Percentiles rank a stretch among this genome's conserved stretches.
phyloP scores from a whole-genome alignment of 2,113 vertebrate species.

The Corythaixoides concolor region DNA sequence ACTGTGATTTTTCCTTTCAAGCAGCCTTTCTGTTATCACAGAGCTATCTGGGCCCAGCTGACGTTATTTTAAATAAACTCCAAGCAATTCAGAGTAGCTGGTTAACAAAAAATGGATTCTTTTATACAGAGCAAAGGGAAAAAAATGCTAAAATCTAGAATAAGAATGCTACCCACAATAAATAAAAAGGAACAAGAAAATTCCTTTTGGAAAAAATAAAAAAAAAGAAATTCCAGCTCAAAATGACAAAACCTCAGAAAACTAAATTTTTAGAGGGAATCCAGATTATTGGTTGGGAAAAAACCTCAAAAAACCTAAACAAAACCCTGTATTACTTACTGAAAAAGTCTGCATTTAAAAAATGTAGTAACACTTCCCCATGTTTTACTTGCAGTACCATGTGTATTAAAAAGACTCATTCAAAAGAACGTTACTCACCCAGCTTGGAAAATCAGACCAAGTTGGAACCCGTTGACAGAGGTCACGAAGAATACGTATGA shows the following conservation, averaged over 20 bases:
- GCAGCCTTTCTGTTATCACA: background rate
- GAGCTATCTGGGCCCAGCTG: background rate
- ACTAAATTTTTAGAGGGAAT: background rate
- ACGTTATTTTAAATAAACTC: background rate
- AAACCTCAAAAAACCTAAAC: accelerated
- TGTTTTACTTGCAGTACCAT: background rate
- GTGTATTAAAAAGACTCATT: background rate
- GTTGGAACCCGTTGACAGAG: conserved; percentile 96
- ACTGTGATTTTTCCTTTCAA: background rate
- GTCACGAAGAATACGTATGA: conserved; percentile 97
- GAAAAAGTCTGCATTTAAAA: background rate
- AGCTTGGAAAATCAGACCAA: conserved; percentile 96
- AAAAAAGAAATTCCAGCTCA: background rate
- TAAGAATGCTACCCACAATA: background rate
- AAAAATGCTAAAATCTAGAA: background rate
- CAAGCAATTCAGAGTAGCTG: background rate
- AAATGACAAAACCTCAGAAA: background rate
- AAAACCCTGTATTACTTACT: background rate
- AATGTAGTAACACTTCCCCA: background rate
- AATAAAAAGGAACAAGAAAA: background rate
- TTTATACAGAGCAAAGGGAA: background rate
- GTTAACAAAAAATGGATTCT: background rate
- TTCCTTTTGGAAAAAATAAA: background rate
- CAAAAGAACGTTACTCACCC: conserved; percentile 82
- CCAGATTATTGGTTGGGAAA: background rate